Base-by-base conservation (phyloP, 2,797 vertebrate species). In the Arctocebus calabarensis region DNA sequence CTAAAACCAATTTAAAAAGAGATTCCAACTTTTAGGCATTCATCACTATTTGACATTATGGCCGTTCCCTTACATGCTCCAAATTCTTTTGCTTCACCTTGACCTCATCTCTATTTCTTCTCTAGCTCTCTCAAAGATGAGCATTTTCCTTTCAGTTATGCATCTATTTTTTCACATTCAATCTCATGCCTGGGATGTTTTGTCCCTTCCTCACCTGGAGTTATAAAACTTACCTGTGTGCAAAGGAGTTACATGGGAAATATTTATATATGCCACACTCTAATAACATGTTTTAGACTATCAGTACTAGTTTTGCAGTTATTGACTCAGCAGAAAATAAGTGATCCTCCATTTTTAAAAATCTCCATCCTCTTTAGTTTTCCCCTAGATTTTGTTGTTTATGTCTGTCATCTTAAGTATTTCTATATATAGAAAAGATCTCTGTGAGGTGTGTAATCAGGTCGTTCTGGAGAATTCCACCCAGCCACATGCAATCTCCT, bases 1-100 rank as follows among this genome's bases (percentile, higher is more conserved):
- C 55, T 70, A 71, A 95, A 88, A 90, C 45, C 48, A 88, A 88
- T 79, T 96, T 96, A 84, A 84, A 95, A 96, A 88, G 86, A 94
- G 90, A 90, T 83, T 90, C 40, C 5, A 88, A 86, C 89, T 92
- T 95, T 92, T 52, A 85, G 68, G 55, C n/a, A 87, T 70, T 88
- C 8, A n/a, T 79, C 57, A 32, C 57, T 90, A 45, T 81, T 94
- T 88, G 86, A 78, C 62, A 88, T 74, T 68, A 71, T 59, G 7
- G 22, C 87, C 74, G 27, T 45, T 68, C 61, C 29, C 45, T 92
- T 64, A 88, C 57, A n/a, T 17, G 75, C 27, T 95, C 70, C 78
- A 87, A 32, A n/a, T 85, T 92, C 43, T 68, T 77, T 52, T 71
- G 16, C 48, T 92, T 78, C 91, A 66, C 84, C 20, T 88, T 73